Evolutionary conservation across 2,797 vertebrate genomes (phyloP), one percentile per base, ranked within the genome.

Genomic region (Helicolenus hilgendorfi): DNA sequence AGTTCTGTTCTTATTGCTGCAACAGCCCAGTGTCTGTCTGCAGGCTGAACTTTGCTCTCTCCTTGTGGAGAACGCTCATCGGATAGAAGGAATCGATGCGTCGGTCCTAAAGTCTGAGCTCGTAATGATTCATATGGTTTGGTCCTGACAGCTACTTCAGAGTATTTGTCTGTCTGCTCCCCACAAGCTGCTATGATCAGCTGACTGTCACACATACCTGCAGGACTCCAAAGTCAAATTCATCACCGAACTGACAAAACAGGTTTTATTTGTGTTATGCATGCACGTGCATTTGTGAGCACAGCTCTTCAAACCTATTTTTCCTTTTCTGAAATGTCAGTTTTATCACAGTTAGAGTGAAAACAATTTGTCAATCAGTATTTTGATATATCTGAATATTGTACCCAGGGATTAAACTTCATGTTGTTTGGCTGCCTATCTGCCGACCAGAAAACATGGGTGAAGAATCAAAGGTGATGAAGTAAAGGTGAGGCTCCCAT

Each of bases 381-480:
- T 26, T 31, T 18, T 6, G 2, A 33, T 72, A 4, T n/a, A 13
- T 20, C 1, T 20, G 35, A 0, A 27, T n/a, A 24, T 41, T 4
- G 1, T 26, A 7, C 67, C 59, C 22, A 13, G 14, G n/a, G 24
- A 26, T 29, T 11, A 33, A 22, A 9, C 7, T 20, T 60, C 2
- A 11, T 7, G 56, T 11, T 68, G 67, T 65, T 49, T 49, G 35
- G 26, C 65, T 72, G 33, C 79, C 89, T 85, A 83, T 94, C 87
- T 87, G 62, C 84, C 55, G 68, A 85, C 71, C 77, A 84, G 79
- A 76, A 85, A 73, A 62, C 63, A 36, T 33, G 72, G 88, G 77
- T 84, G 71, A 53, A 45, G 60, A 83, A 92, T 94, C 92, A 96
- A 95, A 96, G 87, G 92, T 92, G 89, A 45, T 45, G 41, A 49